Evolutionary conservation across 2,888 invertebrate species (phyloP).

Genomic region (Eudasyphora cyanicolor): DNA sequence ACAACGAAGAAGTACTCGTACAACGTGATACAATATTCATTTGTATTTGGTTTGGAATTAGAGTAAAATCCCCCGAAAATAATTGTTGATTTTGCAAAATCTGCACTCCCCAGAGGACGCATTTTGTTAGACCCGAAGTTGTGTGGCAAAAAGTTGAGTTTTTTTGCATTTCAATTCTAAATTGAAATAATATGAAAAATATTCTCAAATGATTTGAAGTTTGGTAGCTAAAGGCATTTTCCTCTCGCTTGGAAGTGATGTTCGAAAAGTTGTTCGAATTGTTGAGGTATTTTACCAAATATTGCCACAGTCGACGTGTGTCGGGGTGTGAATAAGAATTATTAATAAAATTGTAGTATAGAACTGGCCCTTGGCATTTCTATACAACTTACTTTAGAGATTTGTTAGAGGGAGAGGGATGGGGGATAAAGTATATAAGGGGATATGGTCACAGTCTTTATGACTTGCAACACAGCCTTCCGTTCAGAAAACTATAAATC

Average conservation of each 20-base stretch:
- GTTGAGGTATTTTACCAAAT: neutral
- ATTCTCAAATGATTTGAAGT: constrained; percentile 19
- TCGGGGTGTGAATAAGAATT: neutral
- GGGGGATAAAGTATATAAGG: too few species aligned
- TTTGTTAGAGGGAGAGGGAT: too few species aligned
- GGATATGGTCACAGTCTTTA: neutral
- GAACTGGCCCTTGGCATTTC: neutral
- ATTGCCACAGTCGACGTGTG: neutral
- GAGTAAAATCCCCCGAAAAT: neutral
- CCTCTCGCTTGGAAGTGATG: neutral
- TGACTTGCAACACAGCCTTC: neutral
- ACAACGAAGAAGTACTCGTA: neutral
- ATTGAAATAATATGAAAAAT: neutral
- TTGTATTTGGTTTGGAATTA: neutral
- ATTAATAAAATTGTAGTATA: neutral
- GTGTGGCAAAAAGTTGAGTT: too few species aligned
- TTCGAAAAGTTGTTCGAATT: neutral
- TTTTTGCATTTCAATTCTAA: constrained; percentile 10
- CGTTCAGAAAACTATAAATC: constrained; percentile 26
- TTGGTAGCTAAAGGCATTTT: constrained; percentile 16
- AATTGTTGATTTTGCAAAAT: constrained; percentile 11
- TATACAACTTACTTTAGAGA: neutral
- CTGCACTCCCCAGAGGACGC: neutral
- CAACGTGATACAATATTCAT: neutral
- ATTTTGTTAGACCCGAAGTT: neutral